Evolutionary conservation across 1,140 invertebrate genomes (phyloP).

Genomic region (Drosophila sp.): DNA sequence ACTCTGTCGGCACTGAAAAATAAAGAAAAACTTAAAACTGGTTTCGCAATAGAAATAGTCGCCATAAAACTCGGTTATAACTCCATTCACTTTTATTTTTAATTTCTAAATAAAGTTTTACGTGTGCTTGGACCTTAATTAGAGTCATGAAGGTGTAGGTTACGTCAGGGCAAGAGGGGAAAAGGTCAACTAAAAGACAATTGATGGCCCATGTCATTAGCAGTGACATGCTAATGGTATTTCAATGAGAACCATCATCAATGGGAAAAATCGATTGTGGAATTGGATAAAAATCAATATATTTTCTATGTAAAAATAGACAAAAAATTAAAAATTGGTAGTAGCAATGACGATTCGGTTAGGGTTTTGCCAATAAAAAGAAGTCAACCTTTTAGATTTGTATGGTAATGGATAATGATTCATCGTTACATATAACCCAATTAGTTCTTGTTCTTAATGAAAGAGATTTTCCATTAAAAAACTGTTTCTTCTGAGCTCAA

Average conservation of each 20-base stretch:
- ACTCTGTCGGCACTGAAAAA: conserved; percentile 50
- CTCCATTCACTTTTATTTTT: conserved; percentile 44
- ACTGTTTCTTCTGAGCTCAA: too few species aligned
- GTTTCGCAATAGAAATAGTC: conserved; percentile 62
- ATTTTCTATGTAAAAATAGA: neutral
- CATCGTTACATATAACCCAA: too few species aligned
- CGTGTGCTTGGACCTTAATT: conserved; percentile 33
- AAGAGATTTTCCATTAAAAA: too few species aligned
- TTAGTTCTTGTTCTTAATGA: too few species aligned
- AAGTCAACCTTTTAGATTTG: too few species aligned
- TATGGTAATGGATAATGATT: too few species aligned
- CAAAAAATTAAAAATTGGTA: too few species aligned
- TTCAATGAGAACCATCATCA: conserved; percentile 4
- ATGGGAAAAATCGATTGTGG: neutral
- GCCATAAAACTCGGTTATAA: conserved; percentile 33
- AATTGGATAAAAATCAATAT: neutral
- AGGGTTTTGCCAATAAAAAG: too few species aligned
- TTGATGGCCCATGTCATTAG: conserved; percentile 8
- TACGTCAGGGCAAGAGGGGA: neutral
- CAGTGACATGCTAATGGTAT: neutral
- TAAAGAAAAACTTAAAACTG: conserved; percentile 48
- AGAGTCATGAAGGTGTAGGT: conserved; percentile 38
- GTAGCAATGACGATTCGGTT: too few species aligned
- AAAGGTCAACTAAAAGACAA: neutral
- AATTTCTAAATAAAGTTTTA: conserved; percentile 15